Base-by-base conservation (phyloP, 1,140 invertebrate genomes). In the Belonocnema kinseyi region DNA sequence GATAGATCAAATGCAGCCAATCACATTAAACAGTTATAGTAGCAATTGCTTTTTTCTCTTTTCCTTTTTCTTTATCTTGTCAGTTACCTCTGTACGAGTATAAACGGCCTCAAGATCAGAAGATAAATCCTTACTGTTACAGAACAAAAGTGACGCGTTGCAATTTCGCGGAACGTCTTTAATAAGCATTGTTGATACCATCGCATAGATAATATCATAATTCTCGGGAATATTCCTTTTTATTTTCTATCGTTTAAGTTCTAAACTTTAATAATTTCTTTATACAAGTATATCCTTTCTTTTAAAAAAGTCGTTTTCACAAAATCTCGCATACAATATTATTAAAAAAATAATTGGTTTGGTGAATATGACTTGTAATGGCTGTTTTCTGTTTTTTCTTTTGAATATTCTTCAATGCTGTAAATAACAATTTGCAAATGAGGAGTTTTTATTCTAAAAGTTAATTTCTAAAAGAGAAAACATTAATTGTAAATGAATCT, bases 111-210 rank as follows among this genome's bases (percentile, higher is more conserved):
- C 40, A 66, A n/a, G 61, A 66, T 66, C 61, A 40, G n/a, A 40
- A 66, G 61, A 66, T 66, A 40, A 66, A 66, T 46, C 6, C 61
- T 66, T 13, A 66, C 40, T 66, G 16, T 66, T 66, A 66, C 26
- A 66, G 61, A 66, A 66, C 61, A 66, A 66, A 66, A 66, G 61
- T 66, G 61, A 66, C 61, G 61, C 40, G 16, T 33, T 66, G 61
- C 61, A 66, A 66, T 26, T 66, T 66, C 26, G 61, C 61, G 26
- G 61, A 40, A 66, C 26, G 61, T 40, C 61, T 66, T 66, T 66
- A 66, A 66, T 66, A 40, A 66, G 33, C 26, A 6, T 40, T 66
- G 61, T 66, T 66, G 61, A 66, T 66, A 66, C 40, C 61, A 66
- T 66, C 58, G n/a, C n/a, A 16, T 61, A 40, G 21, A 66, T 58